Percentiles rank a stretch among this genome's conserved stretches.
Evolutionary conservation across 2,797 vertebrate species (phyloP).

Genomic region (Pristis pectinata): DNA sequence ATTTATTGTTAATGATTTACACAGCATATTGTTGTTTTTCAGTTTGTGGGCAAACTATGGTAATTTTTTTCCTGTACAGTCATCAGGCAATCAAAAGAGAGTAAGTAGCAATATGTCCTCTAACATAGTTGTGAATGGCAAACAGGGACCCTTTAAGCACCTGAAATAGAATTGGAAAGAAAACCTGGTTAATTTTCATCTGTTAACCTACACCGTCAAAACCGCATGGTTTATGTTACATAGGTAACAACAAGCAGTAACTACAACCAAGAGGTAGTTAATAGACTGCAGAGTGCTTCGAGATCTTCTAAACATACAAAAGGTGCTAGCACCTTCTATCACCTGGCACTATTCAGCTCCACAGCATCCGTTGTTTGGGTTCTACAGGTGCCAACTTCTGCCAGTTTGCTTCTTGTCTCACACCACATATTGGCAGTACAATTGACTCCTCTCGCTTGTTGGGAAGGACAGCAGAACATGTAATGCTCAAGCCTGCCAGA

Average conservation of each 20-base stretch:
- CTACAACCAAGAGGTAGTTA: neutral
- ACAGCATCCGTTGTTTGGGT: no score
- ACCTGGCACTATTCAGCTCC: no score
- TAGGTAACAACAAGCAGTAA: neutral
- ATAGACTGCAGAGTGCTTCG: neutral
- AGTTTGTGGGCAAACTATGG: neutral
- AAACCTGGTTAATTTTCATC: neutral
- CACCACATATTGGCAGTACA: no score
- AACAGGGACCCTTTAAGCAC: neutral
- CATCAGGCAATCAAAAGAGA: neutral
- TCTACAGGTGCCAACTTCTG: no score
- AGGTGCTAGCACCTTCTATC: no score
- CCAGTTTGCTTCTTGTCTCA: no score
- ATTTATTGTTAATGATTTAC: neutral
- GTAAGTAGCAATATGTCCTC: neutral
- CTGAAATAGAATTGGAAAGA: neutral
- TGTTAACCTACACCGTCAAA: neutral
- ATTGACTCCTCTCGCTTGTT: no score
- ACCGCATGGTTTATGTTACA: neutral
- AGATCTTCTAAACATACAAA: neutral
- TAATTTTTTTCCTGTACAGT: neutral
- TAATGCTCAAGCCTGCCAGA: no score
- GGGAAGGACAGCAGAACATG: no score
- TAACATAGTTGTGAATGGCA: neutral
- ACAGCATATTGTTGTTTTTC: neutral